Evolutionary conservation across 2,888 invertebrate genomes (phyloP), one percentile per base, ranked within the genome.

Genomic region (Corbicula japonica): DNA sequence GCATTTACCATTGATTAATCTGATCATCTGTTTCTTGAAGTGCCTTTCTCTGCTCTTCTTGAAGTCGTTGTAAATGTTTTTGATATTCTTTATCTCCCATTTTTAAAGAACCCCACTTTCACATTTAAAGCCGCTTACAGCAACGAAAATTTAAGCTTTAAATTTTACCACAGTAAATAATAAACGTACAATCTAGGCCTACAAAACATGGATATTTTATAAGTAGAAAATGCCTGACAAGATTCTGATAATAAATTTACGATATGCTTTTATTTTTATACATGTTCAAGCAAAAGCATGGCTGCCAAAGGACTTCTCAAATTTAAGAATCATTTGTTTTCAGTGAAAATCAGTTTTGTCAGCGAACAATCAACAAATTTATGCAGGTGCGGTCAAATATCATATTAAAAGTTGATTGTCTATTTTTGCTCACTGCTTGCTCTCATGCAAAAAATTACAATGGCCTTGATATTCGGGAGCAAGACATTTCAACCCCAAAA

Each of bases 41-140:
- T 23, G 90, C 90, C 32, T 81, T 82, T 6, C 79, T 78, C 73
- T 91, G 91, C 69, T 91, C 90, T 77, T 88, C 88, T 62, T 83
- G 83, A 4, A 92, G 79, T 12, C 92, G 84, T n/a, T 65, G 32
- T 28, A 90, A 54, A 18, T 89, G 80, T 35, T 76, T 41, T 8
- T 78, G 63, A 30, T 88, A 86, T 83, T 60, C 46, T 58, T 68
- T 69, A 28, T 28, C 18, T 8, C 61, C 50, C 82, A 83, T 81
- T 66, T 68, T n/a, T n/a, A n/a, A n/a, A n/a, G n/a, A n/a, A n/a
- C n/a, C n/a, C n/a, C n/a, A n/a, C n/a, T n/a, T n/a, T n/a, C n/a
- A n/a, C n/a, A n/a, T n/a, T n/a, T n/a, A n/a, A n/a, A n/a, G n/a
- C n/a, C n/a, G n/a, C n/a, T n/a, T n/a, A n/a, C n/a, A n/a, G n/a